Percentiles rank a stretch among this genome's conserved stretches.
Evolutionary conservation across 1,140 invertebrate genomes (phyloP).

Genomic region (Lasioglossum baleicum): DNA sequence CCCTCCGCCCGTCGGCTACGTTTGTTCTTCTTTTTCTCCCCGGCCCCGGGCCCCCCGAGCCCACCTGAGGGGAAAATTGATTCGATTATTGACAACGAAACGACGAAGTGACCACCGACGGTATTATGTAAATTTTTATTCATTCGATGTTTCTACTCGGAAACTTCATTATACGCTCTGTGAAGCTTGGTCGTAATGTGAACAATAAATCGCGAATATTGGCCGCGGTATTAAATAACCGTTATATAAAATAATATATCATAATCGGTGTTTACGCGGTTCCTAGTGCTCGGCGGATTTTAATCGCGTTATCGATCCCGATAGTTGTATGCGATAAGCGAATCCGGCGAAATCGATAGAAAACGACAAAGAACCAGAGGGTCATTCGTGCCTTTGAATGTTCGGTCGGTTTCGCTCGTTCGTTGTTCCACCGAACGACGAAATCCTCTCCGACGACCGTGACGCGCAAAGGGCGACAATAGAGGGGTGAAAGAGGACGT

Average conservation of each 20-base stretch:
- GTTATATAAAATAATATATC: conserved; percentile 53
- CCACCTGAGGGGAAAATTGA: too few relatives aligned
- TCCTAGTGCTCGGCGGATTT: conserved; percentile 47
- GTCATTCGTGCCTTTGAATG: too few relatives aligned
- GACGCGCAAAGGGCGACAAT: too few relatives aligned
- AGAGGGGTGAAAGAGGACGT: too few relatives aligned
- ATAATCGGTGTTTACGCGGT: conserved; percentile 54
- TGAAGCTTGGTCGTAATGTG: conserved; percentile 48
- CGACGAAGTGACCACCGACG: conserved; percentile 24
- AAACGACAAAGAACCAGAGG: too few relatives aligned
- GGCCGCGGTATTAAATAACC: conserved; percentile 46
- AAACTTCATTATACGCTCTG: conserved; percentile 48
- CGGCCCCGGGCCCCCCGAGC: too few relatives aligned
- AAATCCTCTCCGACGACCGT: too few relatives aligned
- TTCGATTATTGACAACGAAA: too few relatives aligned
- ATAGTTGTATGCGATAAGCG: conserved; percentile 49
- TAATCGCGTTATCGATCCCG: conserved; percentile 54
- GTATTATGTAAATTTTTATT: conserved; percentile 46
- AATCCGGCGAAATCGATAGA: conserved; percentile 39
- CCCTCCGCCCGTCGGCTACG: too few relatives aligned
- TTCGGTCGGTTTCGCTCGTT: too few relatives aligned
- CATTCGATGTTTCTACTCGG: conserved; percentile 16
- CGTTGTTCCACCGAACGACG: too few relatives aligned
- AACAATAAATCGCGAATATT: conserved; percentile 50
- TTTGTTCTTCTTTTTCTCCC: too few relatives aligned